phyloP scores from a whole-genome alignment of 2,113 vertebrate species.

The Rhinopithecus roxellana region DNA sequence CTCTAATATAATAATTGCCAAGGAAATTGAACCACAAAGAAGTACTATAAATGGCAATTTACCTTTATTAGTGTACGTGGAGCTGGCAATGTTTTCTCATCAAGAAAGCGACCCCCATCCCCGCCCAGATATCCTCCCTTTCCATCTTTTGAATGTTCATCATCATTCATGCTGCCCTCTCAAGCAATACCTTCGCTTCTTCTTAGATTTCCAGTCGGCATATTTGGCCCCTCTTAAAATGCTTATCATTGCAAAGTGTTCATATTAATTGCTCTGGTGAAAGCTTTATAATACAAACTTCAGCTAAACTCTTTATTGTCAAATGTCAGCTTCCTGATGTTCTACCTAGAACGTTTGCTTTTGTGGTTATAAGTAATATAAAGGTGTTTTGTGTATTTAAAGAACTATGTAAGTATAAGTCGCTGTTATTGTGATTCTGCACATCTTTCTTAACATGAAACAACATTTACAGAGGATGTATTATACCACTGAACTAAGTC shows the following conservation, averaged over 20 bases:
- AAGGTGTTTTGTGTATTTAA: not conserved
- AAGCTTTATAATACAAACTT: slow-evolving; percentile 28
- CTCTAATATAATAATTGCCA: slow-evolving; percentile 67
- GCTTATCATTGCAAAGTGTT: slow-evolving; percentile 22
- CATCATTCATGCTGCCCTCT: not conserved
- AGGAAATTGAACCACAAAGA: slow-evolving; percentile 62
- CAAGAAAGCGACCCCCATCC: slow-evolving; percentile 47
- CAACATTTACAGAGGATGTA: not conserved
- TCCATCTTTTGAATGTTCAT: not conserved
- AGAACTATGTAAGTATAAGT: not conserved
- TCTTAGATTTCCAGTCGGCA: not conserved
- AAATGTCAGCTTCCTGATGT: slow-evolving; percentile 14
- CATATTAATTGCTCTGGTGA: slow-evolving; percentile 58
- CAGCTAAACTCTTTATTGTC: slow-evolving; percentile 37
- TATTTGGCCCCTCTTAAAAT: slow-evolving; percentile 56
- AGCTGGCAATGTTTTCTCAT: slow-evolving; percentile 66
- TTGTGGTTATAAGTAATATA: not conserved
- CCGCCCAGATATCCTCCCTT: not conserved
- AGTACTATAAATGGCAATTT: slow-evolving; percentile 70
- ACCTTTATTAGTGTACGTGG: slow-evolving; percentile 57
- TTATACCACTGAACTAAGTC: not conserved
- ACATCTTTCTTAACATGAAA: not conserved
- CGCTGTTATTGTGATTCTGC: not conserved
- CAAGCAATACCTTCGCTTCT: not conserved
- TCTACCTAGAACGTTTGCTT: slow-evolving; percentile 1